Percentiles rank a stretch among this genome's conserved stretches.
These are phyloP conservation scores for Aselliscus stoliczkanus DNA, from an alignment of 2,797 vertebrate species.

Conservation along the genomic window DNA sequence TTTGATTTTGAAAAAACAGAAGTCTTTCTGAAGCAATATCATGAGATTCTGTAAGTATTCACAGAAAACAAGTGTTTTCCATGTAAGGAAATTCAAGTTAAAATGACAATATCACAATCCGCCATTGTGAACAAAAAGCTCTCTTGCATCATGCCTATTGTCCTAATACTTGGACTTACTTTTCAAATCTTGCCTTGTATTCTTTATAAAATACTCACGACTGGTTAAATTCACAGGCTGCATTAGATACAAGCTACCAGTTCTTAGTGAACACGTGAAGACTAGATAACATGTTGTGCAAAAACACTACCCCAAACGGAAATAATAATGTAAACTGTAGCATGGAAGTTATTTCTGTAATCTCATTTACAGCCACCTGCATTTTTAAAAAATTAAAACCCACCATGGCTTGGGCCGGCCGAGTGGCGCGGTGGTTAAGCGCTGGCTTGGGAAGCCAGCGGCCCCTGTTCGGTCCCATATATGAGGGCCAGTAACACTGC, in stretches of 20 bases:
- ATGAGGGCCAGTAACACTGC: too few species aligned
- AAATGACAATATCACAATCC: not conserved
- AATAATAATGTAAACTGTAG: not conserved
- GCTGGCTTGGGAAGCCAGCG: too few species aligned
- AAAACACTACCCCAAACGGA: constrained; percentile 21
- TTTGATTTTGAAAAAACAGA: not conserved
- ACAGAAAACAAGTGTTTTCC: not conserved
- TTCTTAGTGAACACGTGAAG: not conserved
- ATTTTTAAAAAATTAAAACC: not conserved
- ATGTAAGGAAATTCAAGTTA: not conserved
- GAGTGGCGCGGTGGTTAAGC: too few species aligned
- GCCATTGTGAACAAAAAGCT: not conserved
- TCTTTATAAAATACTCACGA: not conserved
- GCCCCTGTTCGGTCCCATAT: too few species aligned
- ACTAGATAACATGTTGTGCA: not conserved
- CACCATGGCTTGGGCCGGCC: not conserved
- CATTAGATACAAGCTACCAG: not conserved
- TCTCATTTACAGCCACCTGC: not conserved
- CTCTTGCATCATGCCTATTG: not conserved
- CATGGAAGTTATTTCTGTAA: constrained; percentile 28
- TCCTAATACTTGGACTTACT: not conserved
- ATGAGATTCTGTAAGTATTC: not conserved
- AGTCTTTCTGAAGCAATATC: not conserved
- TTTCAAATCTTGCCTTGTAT: not conserved
- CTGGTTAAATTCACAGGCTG: not conserved